Base-by-base conservation (phyloP, 2,888 invertebrate genomes). In the Lasioglossum figueresi region DNA sequence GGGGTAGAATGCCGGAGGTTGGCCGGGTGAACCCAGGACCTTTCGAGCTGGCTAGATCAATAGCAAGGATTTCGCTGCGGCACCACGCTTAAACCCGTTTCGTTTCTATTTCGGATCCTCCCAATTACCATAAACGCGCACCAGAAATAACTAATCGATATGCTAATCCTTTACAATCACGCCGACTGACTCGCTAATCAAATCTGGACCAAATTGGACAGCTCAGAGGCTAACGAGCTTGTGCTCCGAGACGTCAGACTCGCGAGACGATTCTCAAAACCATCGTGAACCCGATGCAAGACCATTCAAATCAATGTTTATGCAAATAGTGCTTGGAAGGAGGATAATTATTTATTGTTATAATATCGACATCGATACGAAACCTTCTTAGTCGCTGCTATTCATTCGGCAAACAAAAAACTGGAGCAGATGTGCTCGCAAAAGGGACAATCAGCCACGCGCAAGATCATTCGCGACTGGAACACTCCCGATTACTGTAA, bases 1-100 rank as follows among this genome's bases (percentile, higher is more conserved):
- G 71, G 72, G 72, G 72, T 70, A 71, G 85, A 34, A 81, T 40
- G 76, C 52, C 74, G 77, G 78, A 84, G 87, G 90, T 90, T 91
- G 90, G 89, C 86, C 82, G 90, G 90, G 89, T 88, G 91, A 91
- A 91, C 91, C 88, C 91, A 91, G 91, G 89, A 91, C 90, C 86
- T 91, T 91, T 91, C 87, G 78, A 91, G 86, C 84, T 79, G 76
- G 75, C 85, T 90, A 91, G 90, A 91, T 91, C 91, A 91, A 91
- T 91, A 91, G 89, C 85, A 90, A 91, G 90, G 85, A 91, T 89
- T 85, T 84, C 86, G 87, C 84, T 90, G 89, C 79, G 71, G 83
- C 76, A 85, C 80, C 84, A 79, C 76, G 83, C 71, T 48, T 74
- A 63, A 83, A 40, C 74, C 59, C 81, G 56, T 59, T 63, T 76